phyloP scores from a whole-genome alignment of 2,888 invertebrate species.

The Timema cristinae region DNA sequence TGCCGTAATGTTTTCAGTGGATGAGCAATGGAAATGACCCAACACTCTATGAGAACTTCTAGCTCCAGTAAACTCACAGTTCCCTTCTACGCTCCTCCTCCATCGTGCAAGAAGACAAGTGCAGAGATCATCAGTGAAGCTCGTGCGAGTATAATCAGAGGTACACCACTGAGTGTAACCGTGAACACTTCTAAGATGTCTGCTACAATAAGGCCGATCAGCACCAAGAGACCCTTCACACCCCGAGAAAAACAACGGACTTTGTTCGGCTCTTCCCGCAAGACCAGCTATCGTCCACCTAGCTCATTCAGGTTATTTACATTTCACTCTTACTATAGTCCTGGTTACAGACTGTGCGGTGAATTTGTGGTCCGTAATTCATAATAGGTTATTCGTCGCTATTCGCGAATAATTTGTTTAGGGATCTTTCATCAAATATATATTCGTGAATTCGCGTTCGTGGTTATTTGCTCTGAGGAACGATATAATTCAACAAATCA shows the following conservation, averaged over 20 bases:
- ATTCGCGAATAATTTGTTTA: background rate
- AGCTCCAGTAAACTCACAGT: conserved; percentile 42
- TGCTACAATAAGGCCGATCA: conserved; percentile 53
- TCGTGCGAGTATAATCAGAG: conserved; percentile 51
- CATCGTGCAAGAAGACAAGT: conserved; percentile 62
- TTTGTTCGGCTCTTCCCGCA: conserved; percentile 61
- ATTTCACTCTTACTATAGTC: no score
- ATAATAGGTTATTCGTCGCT: conserved; percentile 17
- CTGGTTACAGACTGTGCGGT: no score
- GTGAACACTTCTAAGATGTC: conserved; percentile 15
- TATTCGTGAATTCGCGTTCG: no score
- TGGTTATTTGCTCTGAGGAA: no score
- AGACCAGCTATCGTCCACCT: conserved; percentile 59
- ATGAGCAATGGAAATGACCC: conserved; percentile 8
- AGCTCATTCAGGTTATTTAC: conserved; percentile 67
- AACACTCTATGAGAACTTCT: background rate
- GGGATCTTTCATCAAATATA: no score
- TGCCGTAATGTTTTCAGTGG: no score
- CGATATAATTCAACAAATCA: no score
- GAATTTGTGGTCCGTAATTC: background rate
- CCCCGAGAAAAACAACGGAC: conserved; percentile 75
- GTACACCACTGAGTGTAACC: background rate
- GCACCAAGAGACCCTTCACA: conserved; percentile 81
- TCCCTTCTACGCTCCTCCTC: conserved; percentile 56
- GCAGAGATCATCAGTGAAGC: conserved; percentile 79